Base-by-base conservation (phyloP, 2,113 vertebrate species). In the Nothobranchius furzeri region DNA sequence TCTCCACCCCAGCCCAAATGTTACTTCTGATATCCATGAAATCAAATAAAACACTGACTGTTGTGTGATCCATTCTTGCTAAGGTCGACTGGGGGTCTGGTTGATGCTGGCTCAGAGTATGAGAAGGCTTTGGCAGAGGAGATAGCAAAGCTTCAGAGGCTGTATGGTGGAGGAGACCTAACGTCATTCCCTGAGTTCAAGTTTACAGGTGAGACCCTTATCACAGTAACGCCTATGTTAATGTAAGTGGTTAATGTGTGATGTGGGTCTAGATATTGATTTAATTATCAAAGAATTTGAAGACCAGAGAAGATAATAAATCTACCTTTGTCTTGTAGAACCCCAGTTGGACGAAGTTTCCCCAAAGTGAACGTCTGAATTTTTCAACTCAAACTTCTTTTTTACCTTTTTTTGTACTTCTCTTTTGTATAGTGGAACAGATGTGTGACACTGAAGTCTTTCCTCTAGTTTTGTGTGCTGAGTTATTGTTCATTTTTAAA, bases 161-260 rank as follows among this genome's bases (percentile, higher is more conserved):
- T 95, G 0, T 98, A 93, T 30, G 96, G 96, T 12, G 95, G 94
- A n/a, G 96, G 92, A 75, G 96, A 99, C 81, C 25, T 65, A 3
- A 13, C 59, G 0, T 35, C 30, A 10, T 55, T 55, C 35, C 53
- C 53, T 2, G 14, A 55, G 14, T 55, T 55, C 53, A 55, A 55
- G 30, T 55, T 55, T 37, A 55, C 35, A 55, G 53, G 53, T 55
- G 30, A 55, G 35, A n/a, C 3, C 14, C 98, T 75, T 95, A 91
- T 54, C 98, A 97, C 88, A 82, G 97, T 97, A 58, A 90, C 90
- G 52, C 24, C 5, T 17, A 17, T 9, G 30, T 6, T 4, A 1
- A 40, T 40, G 37, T 40, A 0, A 8, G 48, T 17, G 14, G 10
- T n/a, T 9, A 43, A 9, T 43, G 17, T 2, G 49, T 24, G 37